Conservation (phyloP, 2,888 invertebrate species). For the Colostygia pectinataria region DNA sequence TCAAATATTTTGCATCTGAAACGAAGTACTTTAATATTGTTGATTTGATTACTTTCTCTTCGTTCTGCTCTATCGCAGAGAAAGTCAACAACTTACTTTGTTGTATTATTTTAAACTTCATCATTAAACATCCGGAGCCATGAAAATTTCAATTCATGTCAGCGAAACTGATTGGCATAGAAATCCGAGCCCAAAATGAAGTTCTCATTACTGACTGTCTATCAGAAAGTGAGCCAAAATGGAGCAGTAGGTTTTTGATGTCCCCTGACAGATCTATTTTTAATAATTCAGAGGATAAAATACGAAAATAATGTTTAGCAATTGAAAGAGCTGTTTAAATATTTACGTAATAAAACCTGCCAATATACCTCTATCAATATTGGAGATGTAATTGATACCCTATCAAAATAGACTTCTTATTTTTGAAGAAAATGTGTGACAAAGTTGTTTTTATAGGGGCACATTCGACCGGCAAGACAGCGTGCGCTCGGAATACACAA, state of each 20-base stretch:
- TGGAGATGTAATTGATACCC: slow-evolving; percentile 18
- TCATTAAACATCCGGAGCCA: slow-evolving; percentile 36
- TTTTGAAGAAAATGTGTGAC: slow-evolving; percentile 29
- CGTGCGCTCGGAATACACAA: slow-evolving; percentile 94
- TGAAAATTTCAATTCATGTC: slow-evolving; percentile 45
- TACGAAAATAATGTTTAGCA: slow-evolving; percentile 27
- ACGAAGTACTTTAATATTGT: slow-evolving; percentile 11
- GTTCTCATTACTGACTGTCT: slow-evolving; percentile 51
- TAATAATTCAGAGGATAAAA: slow-evolving; percentile 36
- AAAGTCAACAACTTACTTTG: slow-evolving; percentile 24
- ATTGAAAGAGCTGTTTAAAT: slow-evolving; percentile 24
- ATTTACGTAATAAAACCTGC: slow-evolving; percentile 22
- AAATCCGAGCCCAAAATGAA: slow-evolving; percentile 47
- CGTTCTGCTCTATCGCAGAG: slow-evolving; percentile 4
- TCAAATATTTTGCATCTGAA: not conserved
- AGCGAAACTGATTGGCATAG: slow-evolving; percentile 43
- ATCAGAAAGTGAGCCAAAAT: slow-evolving; percentile 42
- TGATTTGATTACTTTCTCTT: slow-evolving; percentile 12
- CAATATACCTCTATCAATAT: slow-evolving; percentile 19
- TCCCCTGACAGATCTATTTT: slow-evolving; percentile 47
- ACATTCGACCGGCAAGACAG: slow-evolving; percentile 95
- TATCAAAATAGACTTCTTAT: slow-evolving; percentile 18
- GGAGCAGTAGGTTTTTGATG: slow-evolving; percentile 45
- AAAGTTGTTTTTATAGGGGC: slow-evolving; percentile 82
- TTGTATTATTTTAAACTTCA: slow-evolving; percentile 26